phyloP scores from a whole-genome alignment of 2,888 invertebrate species.

The Pristionchus entomophagus region DNA sequence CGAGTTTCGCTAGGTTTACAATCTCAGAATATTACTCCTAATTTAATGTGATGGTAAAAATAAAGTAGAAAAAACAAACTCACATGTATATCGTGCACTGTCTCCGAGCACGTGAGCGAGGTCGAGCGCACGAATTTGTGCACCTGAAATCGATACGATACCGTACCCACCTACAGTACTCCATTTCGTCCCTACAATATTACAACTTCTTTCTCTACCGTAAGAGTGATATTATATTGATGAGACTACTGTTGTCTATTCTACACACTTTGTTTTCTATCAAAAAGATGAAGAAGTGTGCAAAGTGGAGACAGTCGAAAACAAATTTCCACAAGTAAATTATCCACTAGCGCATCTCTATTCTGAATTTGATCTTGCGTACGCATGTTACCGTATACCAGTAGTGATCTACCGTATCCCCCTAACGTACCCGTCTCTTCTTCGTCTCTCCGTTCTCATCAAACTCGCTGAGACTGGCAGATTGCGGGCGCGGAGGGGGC shows the following conservation, averaged over 20 bases:
- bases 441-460: slow-evolving; percentile 27
- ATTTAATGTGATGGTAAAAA: too few relatives aligned
- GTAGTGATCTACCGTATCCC: neutral
- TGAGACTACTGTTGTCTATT: too few relatives aligned
- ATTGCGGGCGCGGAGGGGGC: slow-evolving; percentile 3
- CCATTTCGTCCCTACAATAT: neutral
- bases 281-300: too few relatives aligned
- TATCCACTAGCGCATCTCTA: too few relatives aligned
- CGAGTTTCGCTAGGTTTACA: too few relatives aligned
- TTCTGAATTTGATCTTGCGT: too few relatives aligned
- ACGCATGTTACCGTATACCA: too few relatives aligned
- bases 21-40: too few relatives aligned
- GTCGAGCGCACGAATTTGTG: slow-evolving; percentile 57
- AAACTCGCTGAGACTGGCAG: slow-evolving; percentile 14
- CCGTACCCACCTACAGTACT: neutral
- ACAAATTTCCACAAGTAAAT: too few relatives aligned
- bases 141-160: neutral
- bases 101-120: slow-evolving; percentile 66
- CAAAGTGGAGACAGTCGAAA: too few relatives aligned
- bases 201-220: neutral
- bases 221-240: too few relatives aligned
- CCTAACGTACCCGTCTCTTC: slow-evolving; percentile 28
- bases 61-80: neutral
- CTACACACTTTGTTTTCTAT: too few relatives aligned
- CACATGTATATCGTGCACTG: slow-evolving; percentile 61